phyloP scores from a whole-genome alignment of 2,888 invertebrate genomes.

The Formica aserva region DNA sequence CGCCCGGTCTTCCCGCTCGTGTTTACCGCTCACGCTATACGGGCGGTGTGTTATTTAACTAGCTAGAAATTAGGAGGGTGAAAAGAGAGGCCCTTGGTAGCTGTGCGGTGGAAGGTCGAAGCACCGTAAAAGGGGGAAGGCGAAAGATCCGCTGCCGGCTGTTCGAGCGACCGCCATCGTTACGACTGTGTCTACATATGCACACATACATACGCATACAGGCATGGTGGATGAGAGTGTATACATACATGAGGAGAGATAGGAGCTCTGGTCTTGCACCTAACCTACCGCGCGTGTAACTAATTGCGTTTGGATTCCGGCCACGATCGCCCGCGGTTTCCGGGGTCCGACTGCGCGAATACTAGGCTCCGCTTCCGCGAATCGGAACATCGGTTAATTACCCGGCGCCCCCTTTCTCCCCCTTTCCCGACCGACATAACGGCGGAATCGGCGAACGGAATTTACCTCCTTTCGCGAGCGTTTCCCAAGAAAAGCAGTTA shows the following conservation, averaged over 20 bases:
- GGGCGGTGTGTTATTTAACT: slow-evolving; percentile 62
- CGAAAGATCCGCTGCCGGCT: slow-evolving; percentile 59
- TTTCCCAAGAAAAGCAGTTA: slow-evolving; percentile 36
- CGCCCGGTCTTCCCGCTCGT: slow-evolving; percentile 54
- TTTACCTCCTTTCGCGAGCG: slow-evolving; percentile 55
- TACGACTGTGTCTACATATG: not conserved
- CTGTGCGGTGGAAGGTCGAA: slow-evolving; percentile 52
- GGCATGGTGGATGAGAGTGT: not conserved
- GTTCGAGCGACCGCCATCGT: slow-evolving; percentile 40
- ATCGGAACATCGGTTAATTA: slow-evolving; percentile 75
- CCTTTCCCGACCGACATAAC: slow-evolving; percentile 46
- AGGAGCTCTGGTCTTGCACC: slow-evolving; percentile 64
- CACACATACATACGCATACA: not conserved
- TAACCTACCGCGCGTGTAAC: slow-evolving; percentile 75
- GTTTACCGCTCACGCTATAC: slow-evolving; percentile 55
- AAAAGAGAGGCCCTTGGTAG: slow-evolving; percentile 42
- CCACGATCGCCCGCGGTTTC: slow-evolving; percentile 76
- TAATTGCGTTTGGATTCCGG: slow-evolving; percentile 78
- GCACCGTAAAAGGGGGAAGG: slow-evolving; percentile 67
- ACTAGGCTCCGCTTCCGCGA: slow-evolving; percentile 73
- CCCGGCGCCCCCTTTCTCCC: slow-evolving; percentile 32
- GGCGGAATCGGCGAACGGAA: slow-evolving; percentile 66
- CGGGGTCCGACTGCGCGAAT: slow-evolving; percentile 73
- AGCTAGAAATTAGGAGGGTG: slow-evolving; percentile 62
- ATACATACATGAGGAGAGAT: slow-evolving; percentile 38